Conservation (phyloP, 2,888 invertebrate genomes). For the Entomobrya proxima region DNA sequence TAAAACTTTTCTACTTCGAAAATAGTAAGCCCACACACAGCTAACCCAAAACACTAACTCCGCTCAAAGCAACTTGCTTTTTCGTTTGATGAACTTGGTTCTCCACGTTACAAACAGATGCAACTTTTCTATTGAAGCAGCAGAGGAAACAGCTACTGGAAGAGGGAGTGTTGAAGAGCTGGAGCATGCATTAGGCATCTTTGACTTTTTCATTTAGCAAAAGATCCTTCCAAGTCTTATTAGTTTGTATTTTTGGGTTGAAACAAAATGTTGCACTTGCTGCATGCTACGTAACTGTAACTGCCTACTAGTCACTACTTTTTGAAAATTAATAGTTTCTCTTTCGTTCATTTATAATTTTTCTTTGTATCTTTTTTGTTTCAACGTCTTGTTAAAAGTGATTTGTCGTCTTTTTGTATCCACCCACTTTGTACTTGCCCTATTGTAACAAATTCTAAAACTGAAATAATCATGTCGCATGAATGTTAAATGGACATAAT, state of each 20-base stretch:
- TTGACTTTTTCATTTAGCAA: too few relatives aligned
- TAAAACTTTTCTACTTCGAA: background rate
- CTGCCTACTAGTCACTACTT: background rate
- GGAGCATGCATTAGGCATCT: too few relatives aligned
- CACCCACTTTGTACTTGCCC: constrained; percentile 33
- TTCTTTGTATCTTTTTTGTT: constrained; percentile 26
- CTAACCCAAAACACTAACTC: background rate
- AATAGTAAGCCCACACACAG: background rate
- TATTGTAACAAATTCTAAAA: constrained; percentile 8
- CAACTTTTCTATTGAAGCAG: too few relatives aligned
- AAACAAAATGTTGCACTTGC: background rate
- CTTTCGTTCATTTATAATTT: constrained; percentile 20
- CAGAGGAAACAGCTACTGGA: too few relatives aligned
- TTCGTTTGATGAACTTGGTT: too few relatives aligned
- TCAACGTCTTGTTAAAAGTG: constrained; percentile 62
- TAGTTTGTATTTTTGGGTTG: too few relatives aligned
- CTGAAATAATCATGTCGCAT: background rate
- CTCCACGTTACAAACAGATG: too few relatives aligned
- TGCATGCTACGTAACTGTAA: background rate
- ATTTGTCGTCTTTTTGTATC: constrained; percentile 47
- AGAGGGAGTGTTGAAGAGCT: too few relatives aligned
- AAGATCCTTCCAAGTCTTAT: background rate
- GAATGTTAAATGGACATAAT: constrained; percentile 1
- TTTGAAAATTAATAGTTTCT: constrained; percentile 51
- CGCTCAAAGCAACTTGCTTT: too few relatives aligned